A percentile compares a stretch with the other conserved stretches of the same genome.
These are phyloP conservation scores for Pseudomugil tenellus DNA, from an alignment of 2,797 vertebrate species.

Conservation along the genomic window DNA sequence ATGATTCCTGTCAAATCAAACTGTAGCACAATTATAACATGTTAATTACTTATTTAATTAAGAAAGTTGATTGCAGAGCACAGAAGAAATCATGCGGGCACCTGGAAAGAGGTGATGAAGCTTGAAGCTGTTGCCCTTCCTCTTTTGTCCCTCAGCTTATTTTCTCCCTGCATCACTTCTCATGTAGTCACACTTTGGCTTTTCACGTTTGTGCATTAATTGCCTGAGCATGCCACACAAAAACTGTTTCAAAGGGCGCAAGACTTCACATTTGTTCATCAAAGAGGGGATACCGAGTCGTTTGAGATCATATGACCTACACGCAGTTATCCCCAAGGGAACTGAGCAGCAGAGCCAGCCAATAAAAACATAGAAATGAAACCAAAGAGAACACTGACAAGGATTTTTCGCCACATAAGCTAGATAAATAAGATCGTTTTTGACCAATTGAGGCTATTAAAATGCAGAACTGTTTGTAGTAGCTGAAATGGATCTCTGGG, in stretches of 20 bases:
- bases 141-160: conserved; percentile 27
- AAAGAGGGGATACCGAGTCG: conserved; percentile 67
- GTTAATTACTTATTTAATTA: conserved; percentile 99
- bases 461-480: conserved; percentile 20
- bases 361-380: conserved; percentile 33
- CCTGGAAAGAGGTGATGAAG: conserved; percentile 88
- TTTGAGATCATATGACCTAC: conserved; percentile 57
- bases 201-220: conserved; percentile 68
- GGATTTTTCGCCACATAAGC: conserved; percentile 12
- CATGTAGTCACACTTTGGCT: conserved; percentile 58
- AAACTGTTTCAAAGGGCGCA: conserved; percentile 62
- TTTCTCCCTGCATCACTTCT: conserved; percentile 53
- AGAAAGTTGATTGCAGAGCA: conserved; percentile 95
- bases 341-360: conserved; percentile 28
- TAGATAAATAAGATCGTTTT: conserved; percentile 36
- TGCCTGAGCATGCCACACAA: conserved; percentile 62
- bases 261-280: conserved; percentile 68
- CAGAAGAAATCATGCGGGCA: conserved; percentile 91
- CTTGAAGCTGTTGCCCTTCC: conserved; percentile 71
- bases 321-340: conserved; percentile 53
- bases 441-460: conserved; percentile 10
- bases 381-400: not conserved
- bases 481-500: conserved; percentile 16
- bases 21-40: conserved; percentile 99
- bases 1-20: conserved; percentile 99